A percentile compares a stretch with the other conserved stretches of the same genome.
phyloP scores from a whole-genome alignment of 2,797 vertebrate species.

The Prionace glauca region DNA sequence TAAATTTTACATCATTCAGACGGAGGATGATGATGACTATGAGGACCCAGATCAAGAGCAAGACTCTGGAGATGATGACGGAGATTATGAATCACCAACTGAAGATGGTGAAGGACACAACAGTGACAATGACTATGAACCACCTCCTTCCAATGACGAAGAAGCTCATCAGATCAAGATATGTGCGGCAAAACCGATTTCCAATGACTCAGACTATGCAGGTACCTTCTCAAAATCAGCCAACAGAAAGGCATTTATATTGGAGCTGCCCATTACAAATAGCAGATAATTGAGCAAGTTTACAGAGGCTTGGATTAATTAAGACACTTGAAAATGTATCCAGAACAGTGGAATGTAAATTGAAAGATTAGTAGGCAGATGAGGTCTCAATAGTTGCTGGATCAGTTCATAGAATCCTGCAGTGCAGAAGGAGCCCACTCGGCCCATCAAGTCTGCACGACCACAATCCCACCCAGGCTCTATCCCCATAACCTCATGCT shows the following conservation, averaged over 20 bases:
- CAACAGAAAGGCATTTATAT: not conserved
- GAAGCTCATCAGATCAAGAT: conserved; percentile 63
- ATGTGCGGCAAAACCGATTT: conserved; percentile 61
- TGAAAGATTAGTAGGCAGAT: not conserved
- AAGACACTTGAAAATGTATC: not conserved
- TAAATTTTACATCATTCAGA: conserved; percentile 2
- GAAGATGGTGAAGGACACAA: conserved; percentile 56
- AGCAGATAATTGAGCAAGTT: not conserved
- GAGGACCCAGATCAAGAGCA: conserved; percentile 71
- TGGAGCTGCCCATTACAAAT: not conserved
- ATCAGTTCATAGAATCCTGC: too few relatives aligned
- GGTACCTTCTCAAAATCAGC: conserved; percentile 54
- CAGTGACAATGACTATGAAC: conserved; percentile 77
- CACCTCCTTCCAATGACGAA: conserved; percentile 71
- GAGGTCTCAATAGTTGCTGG: not conserved
- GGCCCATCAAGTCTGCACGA: too few relatives aligned
- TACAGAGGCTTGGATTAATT: not conserved
- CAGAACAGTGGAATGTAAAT: not conserved
- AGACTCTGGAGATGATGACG: conserved; percentile 51
- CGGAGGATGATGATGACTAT: conserved; percentile 79
- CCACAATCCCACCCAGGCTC: too few relatives aligned
- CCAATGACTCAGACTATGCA: conserved; percentile 69
- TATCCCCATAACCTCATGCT: too few relatives aligned
- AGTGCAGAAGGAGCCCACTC: too few relatives aligned
- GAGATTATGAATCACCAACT: conserved; percentile 77